Evolutionary conservation across 2,113 vertebrate species (phyloP).

Genomic region (Benitochromis conjunctus): DNA sequence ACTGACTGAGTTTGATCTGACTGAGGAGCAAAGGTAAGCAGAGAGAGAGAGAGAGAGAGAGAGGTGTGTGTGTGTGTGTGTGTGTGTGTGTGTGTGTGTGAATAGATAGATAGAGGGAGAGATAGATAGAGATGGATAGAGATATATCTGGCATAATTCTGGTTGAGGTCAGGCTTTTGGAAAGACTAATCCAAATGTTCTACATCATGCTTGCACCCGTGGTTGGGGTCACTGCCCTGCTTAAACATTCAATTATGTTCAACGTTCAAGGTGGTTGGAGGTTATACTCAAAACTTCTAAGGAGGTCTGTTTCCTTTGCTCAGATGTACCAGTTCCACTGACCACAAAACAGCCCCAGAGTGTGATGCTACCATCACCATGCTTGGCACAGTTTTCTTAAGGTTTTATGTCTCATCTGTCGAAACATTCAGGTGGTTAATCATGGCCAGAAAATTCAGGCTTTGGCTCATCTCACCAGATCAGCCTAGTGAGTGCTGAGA

Average conservation of each 20-base stretch:
- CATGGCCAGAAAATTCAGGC: neutral
- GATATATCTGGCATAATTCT: neutral
- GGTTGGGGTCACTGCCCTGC: neutral
- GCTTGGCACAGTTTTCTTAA: too few relatives aligned
- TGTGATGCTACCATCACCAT: neutral
- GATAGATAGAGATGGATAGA: neutral
- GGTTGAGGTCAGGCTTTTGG: neutral
- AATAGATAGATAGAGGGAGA: too few relatives aligned
- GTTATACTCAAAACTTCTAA: neutral
- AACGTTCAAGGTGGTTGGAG: neutral
- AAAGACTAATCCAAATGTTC: neutral
- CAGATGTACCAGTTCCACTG: neutral
- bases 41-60: neutral
- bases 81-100: too few relatives aligned
- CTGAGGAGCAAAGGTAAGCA: conserved; percentile 75
- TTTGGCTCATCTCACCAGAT: neutral
- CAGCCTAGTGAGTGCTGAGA: neutral
- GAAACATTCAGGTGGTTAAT: neutral
- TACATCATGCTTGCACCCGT: neutral
- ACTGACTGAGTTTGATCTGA: conserved; percentile 22
- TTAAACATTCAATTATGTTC: neutral
- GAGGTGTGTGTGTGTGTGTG: too few relatives aligned
- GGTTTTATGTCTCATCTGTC: neutral
- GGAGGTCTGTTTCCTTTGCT: neutral
- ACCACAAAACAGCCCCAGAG: neutral